Conservation (phyloP, 1,140 invertebrate species). For the Meloidogyne hapla region DNA sequence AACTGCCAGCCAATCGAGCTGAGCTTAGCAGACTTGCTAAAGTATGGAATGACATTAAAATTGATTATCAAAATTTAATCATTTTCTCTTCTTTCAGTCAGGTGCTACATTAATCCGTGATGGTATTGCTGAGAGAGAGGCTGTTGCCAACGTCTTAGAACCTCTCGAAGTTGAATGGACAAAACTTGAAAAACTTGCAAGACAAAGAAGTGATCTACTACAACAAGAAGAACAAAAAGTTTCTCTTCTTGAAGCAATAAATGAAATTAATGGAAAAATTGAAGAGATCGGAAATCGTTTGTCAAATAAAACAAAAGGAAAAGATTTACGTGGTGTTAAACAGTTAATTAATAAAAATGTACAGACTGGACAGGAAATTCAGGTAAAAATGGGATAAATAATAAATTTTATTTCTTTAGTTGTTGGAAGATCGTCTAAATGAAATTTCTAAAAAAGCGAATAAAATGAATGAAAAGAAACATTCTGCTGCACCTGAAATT, state of each 20-base stretch:
- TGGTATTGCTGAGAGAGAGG: background rate
- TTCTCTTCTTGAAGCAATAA: conserved; percentile 72
- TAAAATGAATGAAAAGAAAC: conserved; percentile 84
- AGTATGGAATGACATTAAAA: background rate
- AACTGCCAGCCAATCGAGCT: conserved; percentile 68
- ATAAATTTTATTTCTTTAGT: conserved; percentile 41
- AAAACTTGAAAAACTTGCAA: conserved; percentile 71
- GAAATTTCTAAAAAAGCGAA: conserved; percentile 78
- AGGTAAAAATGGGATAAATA: background rate
- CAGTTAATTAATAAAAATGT: conserved; percentile 82
- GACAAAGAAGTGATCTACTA: conserved; percentile 81
- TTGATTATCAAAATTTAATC: background rate
- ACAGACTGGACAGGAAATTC: conserved; percentile 71
- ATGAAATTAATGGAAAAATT: conserved; percentile 78
- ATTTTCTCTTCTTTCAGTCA: background rate
- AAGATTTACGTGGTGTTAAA: conserved; percentile 82
- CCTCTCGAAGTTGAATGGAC: conserved; percentile 73
- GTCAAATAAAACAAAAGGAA: conserved; percentile 76
- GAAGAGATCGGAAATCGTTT: conserved; percentile 72
- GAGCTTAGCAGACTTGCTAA: conserved; percentile 14
- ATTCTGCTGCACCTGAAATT: conserved; percentile 87
- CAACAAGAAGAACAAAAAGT: conserved; percentile 78
- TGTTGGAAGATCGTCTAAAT: conserved; percentile 76
- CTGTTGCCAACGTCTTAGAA: background rate
- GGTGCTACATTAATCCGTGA: background rate